Base-by-base conservation (phyloP, 2,797 vertebrate species). In the Gobio occitaniae region DNA sequence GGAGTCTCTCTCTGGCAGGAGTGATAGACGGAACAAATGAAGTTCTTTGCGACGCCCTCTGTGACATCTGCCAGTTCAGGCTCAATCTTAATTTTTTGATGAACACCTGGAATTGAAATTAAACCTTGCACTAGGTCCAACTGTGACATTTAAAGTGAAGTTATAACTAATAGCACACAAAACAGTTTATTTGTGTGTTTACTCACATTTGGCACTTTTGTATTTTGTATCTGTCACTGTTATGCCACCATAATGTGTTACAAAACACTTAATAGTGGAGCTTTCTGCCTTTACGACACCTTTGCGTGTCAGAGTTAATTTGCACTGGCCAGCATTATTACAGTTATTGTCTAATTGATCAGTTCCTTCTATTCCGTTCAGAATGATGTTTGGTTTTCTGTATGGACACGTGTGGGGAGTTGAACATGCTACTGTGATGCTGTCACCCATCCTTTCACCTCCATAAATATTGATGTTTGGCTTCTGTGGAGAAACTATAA, bases 1-100 rank as follows among this genome's bases (percentile, higher is more conserved):
- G 90, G 92, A 72, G 0, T 29, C 54, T 91, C 87, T 80, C 52
- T 90, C 61, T 68, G 84, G 84, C 93, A 94, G 47, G 87, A 91
- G 85, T 93, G 91, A 41, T 75, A 29, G 52, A 93, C 88, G 2
- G 88, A 90, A 38, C 93, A 94, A 21, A 77, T 89, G 1, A 93
- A 90, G 83, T 82, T 90, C 17, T 78, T 74, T 61, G 88, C 90
- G 1, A 90, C 69, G 2, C 92, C 93, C 82, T 93, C 94, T 3
- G 65, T 91, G 47, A 74, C 4, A 65, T 89, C 63, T 0, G 75
- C 86, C 5, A 86, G 88, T 16, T 78, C 50, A 41, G 85, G 86
- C 32, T 54, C 61, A 87, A 93, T 92, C 12, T 0, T 83, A 56
- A 94, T 91, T 3, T 89, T 48, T 2, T 91, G 21, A 44, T 87